phyloP scores from a whole-genome alignment of 2,888 invertebrate genomes.

The Azorinus chamasolen region DNA sequence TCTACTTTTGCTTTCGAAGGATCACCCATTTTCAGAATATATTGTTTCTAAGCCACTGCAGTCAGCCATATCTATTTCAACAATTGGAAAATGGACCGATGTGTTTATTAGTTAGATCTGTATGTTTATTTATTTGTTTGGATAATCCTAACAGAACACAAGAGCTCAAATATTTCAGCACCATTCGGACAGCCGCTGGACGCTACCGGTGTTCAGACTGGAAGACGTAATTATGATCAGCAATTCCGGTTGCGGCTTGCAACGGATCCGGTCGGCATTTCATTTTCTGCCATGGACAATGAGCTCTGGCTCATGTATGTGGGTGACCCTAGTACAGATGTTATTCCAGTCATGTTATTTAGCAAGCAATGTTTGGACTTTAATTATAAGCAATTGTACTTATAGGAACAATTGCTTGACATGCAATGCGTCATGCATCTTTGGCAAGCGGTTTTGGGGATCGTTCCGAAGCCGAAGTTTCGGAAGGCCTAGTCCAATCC shows the following conservation, averaged over 20 bases:
- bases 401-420: neutral
- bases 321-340: too few species aligned
- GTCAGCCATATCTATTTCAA: neutral
- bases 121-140: neutral
- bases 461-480: too few species aligned
- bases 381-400: conserved; percentile 1
- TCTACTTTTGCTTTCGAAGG: too few species aligned
- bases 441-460: neutral
- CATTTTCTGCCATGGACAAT: too few species aligned
- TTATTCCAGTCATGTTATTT: neutral
- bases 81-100: neutral
- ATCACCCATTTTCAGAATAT: too few species aligned
- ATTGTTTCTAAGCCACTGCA: too few species aligned
- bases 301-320: too few species aligned
- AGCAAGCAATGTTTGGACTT: conserved; percentile 1
- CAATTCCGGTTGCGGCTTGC: neutral
- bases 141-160: neutral
- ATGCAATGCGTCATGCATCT: neutral
- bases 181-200: neutral
- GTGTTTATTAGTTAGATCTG: neutral
- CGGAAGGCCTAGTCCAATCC: too few species aligned
- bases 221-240: neutral
- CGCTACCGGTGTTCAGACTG: neutral
- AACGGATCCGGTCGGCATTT: too few species aligned
- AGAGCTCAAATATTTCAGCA: neutral